Evolutionary conservation across 2,888 invertebrate genomes (phyloP), one percentile per base, ranked within the genome.

Genomic region (Drosophila multiciliata): DNA sequence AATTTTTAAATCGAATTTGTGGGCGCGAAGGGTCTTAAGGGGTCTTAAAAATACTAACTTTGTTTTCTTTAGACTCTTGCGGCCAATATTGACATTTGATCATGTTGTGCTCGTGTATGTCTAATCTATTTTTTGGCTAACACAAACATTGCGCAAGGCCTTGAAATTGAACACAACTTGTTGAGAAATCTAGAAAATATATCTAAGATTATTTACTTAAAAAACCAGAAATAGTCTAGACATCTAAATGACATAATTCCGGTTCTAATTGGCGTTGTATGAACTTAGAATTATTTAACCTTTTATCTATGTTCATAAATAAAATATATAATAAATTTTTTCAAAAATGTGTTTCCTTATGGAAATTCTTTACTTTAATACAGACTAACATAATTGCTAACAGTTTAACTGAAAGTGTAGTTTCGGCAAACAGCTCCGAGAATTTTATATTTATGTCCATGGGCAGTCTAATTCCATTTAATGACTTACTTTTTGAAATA

Each of bases 71-170:
- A 38, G 60, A 35, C 38, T 69, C 26, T 23, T 36, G 36, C 0
- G n/a, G 20, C 26, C 35, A 38, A 35, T 33, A 23, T n/a, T 50
- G 60, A 61, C 66, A 70, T 66, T 75, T 45, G 70, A 64, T 70
- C 50, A 60, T 62, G 48, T 63, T 60, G 33, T 49, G 35, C 15
- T 35, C 23, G 49, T 62, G 52, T 58, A 9, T 68, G 42, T 36
- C 57, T 23, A 74, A 32, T 65, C 48, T 33, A 52, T 23, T 40
- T 53, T 17, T 50, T 62, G 65, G 32, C 20, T 38, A 48, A 65
- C 26, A 45, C 60, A 60, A 68, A 66, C 54, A 77, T 63, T 68
- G 68, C 61, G 60, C 58, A 80, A 77, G 38, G 20, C 62, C 64
- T 73, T 66, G 55, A 66, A 50, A 62, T 67, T 50, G 48, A 66